Base-by-base conservation (phyloP, 1,140 invertebrate genomes). In the Ptiloglossa arizonensis region DNA sequence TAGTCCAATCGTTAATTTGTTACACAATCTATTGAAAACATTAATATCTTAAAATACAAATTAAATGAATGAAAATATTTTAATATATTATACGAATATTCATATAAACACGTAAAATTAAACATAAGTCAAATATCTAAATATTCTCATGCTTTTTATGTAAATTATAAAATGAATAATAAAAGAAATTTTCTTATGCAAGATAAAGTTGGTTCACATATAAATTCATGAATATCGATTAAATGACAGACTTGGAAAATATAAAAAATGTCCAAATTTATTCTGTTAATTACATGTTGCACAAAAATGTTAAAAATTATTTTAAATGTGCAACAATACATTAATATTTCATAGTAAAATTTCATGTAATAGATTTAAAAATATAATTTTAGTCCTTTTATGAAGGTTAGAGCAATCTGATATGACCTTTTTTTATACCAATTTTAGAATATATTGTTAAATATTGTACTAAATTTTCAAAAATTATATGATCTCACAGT, bases 391-490 rank as follows among this genome's bases (percentile, higher is more conserved):
- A 35, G 17, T 19, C 5, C 5, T 8, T 57, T 50, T 5, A 22
- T 11, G 24, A 63, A 72, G 70, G 70, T 73, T 73, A 73, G 32
- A 68, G 3, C 24, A 44, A 66, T 32, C 19, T 13, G 22, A 48
- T 48, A 48, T n/a, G n/a, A 46, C 22, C 17, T n/a, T 38, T 68
- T n/a, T 68, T 2, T 19, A 5, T 15, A 22, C 4, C 11, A 46
- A 48, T 46, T 22, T 24, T 22, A 17, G n/a, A 54, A 57, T 57
- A 56, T 35, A 29, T 24, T 5, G 8, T 0, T 22, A 67, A 27
- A 35, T 46, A n/a, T 4, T 22, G 0, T 0, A 13, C 5, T 11
- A 60, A 27, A 19, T 24, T 57, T 46, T 0, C 24, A 9, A 27
- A 38, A 35, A 57, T 35, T n/a, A 27, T 19, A n/a, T 15, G 38